Conservation (phyloP, 2,113 vertebrate species). For the Rhinopithecus roxellana region DNA sequence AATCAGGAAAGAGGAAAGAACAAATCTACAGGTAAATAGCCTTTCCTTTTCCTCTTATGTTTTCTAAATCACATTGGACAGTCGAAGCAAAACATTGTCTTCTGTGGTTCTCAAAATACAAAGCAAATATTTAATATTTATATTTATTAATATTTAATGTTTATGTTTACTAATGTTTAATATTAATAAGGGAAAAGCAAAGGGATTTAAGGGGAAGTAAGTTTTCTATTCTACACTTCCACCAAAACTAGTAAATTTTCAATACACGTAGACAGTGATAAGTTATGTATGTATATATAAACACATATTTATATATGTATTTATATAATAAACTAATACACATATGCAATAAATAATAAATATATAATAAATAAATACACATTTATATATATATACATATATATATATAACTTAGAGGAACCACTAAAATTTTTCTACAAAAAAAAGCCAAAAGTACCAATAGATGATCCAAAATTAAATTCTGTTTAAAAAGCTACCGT, state of each 20-base stretch:
- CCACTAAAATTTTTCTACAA: background rate
- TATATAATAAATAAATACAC: background rate
- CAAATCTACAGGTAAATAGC: background rate
- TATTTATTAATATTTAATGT: background rate
- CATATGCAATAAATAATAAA: background rate
- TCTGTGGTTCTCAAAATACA: background rate
- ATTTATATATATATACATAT: background rate
- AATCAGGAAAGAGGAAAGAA: background rate
- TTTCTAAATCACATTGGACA: background rate
- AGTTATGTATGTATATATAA: background rate
- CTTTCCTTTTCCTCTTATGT: background rate
- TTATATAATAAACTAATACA: background rate
- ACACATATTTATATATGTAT: background rate
- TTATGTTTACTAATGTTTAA: background rate
- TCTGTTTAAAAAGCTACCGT: background rate
- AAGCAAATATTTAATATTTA: conserved; percentile 7
- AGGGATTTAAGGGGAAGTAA: background rate
- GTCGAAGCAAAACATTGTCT: background rate
- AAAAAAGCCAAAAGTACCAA: background rate
- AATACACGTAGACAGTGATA: background rate
- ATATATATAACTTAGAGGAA: background rate
- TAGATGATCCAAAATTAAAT: background rate
- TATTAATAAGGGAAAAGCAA: background rate
- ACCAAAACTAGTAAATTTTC: background rate
- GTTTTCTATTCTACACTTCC: background rate